These are phyloP conservation scores for Hippocampus mohnikei DNA, from an alignment of 2,113 vertebrate genomes.

Conservation along the genomic window DNA sequence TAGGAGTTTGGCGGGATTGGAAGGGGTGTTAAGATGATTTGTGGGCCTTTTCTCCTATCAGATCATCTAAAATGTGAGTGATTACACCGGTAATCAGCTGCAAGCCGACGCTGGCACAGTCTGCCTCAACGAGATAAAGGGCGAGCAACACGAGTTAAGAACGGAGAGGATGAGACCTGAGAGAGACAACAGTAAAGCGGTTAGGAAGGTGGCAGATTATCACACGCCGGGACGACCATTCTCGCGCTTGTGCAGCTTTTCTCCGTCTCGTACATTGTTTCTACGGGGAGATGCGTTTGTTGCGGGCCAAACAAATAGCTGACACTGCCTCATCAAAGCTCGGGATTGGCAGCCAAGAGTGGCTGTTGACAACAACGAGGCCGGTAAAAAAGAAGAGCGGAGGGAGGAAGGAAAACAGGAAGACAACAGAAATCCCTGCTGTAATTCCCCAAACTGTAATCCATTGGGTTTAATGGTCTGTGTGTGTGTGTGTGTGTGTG, in stretches of 20 bases:
- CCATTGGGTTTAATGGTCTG: constrained; percentile 67
- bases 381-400: constrained; percentile 64
- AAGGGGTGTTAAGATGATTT: constrained; percentile 67
- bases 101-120: constrained; percentile 63
- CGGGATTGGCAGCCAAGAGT: constrained; percentile 66
- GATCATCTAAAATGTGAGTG: constrained; percentile 73
- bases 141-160: constrained; percentile 49
- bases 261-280: constrained; percentile 38
- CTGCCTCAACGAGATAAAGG: constrained; percentile 71
- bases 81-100: constrained; percentile 71
- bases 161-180: constrained; percentile 48
- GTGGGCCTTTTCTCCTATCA: constrained; percentile 67
- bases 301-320: constrained; percentile 67
- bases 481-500: constrained; percentile 43
- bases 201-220: constrained; percentile 70
- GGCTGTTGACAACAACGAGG: constrained; percentile 68
- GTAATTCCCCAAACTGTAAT: constrained; percentile 76
- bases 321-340: constrained; percentile 74
- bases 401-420: constrained; percentile 50
- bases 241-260: constrained; percentile 47
- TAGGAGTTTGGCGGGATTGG: constrained; percentile 47
- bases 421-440: constrained; percentile 64
- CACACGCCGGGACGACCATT: constrained; percentile 53
- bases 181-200: constrained; percentile 51
- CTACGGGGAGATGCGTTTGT: constrained; percentile 63